Evolutionary conservation across 2,113 vertebrate genomes (phyloP).

Genomic region (Nicator chloris): DNA sequence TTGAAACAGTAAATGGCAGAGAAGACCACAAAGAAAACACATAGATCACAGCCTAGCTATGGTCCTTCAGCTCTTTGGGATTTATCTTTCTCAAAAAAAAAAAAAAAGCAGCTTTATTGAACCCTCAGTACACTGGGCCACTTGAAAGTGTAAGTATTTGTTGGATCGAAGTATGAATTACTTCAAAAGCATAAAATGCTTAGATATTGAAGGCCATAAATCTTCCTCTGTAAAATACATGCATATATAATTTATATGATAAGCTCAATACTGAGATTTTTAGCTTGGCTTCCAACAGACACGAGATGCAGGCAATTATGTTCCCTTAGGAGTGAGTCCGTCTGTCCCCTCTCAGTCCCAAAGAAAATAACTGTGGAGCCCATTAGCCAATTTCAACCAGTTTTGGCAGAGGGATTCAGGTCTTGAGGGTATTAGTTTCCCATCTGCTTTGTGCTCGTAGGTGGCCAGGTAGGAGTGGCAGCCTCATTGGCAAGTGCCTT

Average conservation of each 20-base stretch:
- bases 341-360: constrained; percentile 46
- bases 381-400: neutral
- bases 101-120: neutral
- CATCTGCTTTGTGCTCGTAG: neutral
- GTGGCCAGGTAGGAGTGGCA: constrained; percentile 26
- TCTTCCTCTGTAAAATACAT: constrained; percentile 37
- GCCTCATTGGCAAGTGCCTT: neutral
- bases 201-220: constrained; percentile 54
- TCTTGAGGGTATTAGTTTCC: constrained; percentile 2
- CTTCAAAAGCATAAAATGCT: constrained; percentile 57
- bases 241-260: constrained; percentile 57
- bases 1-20: neutral
- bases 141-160: constrained; percentile 20
- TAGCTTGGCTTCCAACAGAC: constrained; percentile 30
- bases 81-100: neutral
- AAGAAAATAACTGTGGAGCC: constrained; percentile 42
- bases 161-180: constrained; percentile 49
- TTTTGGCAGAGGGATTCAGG: neutral
- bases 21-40: neutral
- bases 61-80: neutral
- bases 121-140: neutral
- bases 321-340: neutral
- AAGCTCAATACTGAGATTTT: constrained; percentile 38
- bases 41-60: neutral
- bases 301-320: constrained; percentile 17